Evolutionary conservation across 2,113 vertebrate genomes (phyloP).

Genomic region (Hippoglossus stenolepis): DNA sequence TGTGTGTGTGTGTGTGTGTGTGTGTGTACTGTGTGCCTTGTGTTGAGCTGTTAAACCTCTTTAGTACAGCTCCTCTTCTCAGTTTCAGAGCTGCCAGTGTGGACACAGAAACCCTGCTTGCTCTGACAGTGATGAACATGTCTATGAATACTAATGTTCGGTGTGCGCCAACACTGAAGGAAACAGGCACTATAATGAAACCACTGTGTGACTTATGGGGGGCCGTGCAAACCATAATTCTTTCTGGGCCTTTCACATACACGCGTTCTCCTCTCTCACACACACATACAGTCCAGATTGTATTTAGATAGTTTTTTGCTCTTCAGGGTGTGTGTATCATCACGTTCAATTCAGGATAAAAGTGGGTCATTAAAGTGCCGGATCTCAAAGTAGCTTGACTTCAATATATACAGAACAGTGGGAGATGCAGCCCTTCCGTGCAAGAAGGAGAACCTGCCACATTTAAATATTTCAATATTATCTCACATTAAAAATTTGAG

Average conservation of each 20-base stretch:
- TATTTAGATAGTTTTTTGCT: not conserved
- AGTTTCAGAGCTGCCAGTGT: slow-evolving; percentile 38
- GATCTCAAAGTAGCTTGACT: not conserved
- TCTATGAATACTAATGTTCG: slow-evolving; percentile 45
- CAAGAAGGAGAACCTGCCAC: too few relatives aligned
- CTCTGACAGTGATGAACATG: slow-evolving; percentile 44
- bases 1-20: not conserved
- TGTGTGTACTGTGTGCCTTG: not conserved
- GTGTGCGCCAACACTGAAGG: not conserved
- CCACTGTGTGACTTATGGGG: slow-evolving; percentile 8
- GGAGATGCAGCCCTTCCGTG: not conserved
- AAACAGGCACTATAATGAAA: not conserved
- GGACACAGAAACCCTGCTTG: slow-evolving; percentile 31
- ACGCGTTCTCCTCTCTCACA: not conserved
- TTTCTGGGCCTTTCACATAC: not conserved
- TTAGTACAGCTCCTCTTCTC: slow-evolving; percentile 43
- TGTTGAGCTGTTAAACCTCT: slow-evolving; percentile 25
- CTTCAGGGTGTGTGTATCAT: not conserved
- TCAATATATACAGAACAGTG: not conserved
- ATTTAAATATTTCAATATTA: too few relatives aligned
- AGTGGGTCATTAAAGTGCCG: not conserved
- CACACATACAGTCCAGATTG: not conserved
- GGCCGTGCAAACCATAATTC: not conserved
- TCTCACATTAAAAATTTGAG: too few relatives aligned
- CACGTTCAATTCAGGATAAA: not conserved